A percentile compares a stretch with the other conserved stretches of the same genome.
These are phyloP conservation scores for Podargus strigoides DNA, from an alignment of 2,797 vertebrate species.

Conservation along the genomic window DNA sequence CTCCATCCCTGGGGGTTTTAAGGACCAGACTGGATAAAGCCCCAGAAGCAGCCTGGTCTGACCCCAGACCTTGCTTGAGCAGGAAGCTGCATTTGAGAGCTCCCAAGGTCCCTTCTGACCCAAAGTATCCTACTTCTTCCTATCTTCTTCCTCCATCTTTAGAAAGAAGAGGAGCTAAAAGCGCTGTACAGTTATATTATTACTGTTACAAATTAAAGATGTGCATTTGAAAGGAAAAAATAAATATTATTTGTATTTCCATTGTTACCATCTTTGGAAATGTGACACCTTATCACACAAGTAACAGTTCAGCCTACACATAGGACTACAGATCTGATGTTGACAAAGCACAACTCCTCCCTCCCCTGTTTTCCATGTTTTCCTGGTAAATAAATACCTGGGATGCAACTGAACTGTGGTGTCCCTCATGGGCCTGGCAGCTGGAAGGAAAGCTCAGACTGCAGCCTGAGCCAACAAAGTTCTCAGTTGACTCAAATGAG, in stretches of 20 bases:
- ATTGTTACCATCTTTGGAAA: background rate
- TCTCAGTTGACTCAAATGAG: background rate
- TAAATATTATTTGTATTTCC: background rate
- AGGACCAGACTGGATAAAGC: background rate
- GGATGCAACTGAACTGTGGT: background rate
- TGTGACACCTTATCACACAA: background rate
- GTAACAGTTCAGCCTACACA: background rate
- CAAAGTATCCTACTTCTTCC: background rate
- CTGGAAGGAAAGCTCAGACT: background rate
- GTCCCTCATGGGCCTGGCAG: background rate
- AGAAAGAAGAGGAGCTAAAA: background rate
- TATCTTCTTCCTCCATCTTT: background rate
- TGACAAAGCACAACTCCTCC: background rate
- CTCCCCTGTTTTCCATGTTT: background rate
- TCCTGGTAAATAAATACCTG: background rate
- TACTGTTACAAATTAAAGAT: background rate
- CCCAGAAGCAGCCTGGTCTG: background rate
- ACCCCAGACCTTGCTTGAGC: background rate
- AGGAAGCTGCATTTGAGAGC: background rate
- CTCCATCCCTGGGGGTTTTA: background rate
- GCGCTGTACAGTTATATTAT: background rate
- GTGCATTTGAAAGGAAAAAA: background rate
- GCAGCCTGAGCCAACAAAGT: background rate
- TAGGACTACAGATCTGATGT: fast-evolving
- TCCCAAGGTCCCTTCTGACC: background rate